Conservation (phyloP, 2,888 invertebrate genomes). For the Phania funesta region DNA sequence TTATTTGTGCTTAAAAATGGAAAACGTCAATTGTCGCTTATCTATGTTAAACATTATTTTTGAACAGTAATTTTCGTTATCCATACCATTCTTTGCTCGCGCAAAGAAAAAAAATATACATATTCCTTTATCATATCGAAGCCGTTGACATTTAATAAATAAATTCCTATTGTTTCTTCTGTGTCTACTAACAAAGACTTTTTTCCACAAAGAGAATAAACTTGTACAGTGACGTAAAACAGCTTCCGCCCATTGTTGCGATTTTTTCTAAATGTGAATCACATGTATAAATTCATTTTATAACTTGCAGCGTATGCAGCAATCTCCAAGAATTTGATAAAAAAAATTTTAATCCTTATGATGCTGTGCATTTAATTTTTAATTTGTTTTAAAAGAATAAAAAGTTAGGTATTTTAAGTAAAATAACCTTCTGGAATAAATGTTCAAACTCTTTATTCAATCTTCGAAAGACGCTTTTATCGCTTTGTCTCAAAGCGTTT, state of each 20-base stretch:
- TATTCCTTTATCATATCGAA: conserved; percentile 43
- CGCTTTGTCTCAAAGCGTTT: too few relatives aligned
- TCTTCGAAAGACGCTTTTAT: too few relatives aligned
- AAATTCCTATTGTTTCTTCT: conserved; percentile 32
- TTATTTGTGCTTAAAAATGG: too few relatives aligned
- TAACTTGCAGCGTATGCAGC: too few relatives aligned
- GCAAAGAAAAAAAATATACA: conserved; percentile 4
- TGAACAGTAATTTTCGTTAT: background rate
- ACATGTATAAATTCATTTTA: background rate
- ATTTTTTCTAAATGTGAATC: conserved; percentile 28
- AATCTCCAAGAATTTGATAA: too few relatives aligned
- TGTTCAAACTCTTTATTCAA: too few relatives aligned
- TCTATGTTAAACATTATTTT: background rate
- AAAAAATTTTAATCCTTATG: too few relatives aligned
- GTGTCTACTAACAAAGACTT: conserved; percentile 44
- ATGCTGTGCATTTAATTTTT: too few relatives aligned
- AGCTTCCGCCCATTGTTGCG: conserved; percentile 44
- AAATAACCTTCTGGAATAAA: too few relatives aligned
- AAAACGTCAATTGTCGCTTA: background rate
- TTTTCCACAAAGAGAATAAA: conserved; percentile 26
- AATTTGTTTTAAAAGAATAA: too few relatives aligned
- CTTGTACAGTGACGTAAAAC: background rate
- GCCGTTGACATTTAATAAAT: conserved; percentile 49
- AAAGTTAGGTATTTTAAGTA: too few relatives aligned
- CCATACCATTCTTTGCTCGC: background rate